A percentile compares a stretch with the other conserved stretches of the same genome.
Conservation (phyloP, 2,113 vertebrate genomes). For the Scatophagus argus region DNA sequence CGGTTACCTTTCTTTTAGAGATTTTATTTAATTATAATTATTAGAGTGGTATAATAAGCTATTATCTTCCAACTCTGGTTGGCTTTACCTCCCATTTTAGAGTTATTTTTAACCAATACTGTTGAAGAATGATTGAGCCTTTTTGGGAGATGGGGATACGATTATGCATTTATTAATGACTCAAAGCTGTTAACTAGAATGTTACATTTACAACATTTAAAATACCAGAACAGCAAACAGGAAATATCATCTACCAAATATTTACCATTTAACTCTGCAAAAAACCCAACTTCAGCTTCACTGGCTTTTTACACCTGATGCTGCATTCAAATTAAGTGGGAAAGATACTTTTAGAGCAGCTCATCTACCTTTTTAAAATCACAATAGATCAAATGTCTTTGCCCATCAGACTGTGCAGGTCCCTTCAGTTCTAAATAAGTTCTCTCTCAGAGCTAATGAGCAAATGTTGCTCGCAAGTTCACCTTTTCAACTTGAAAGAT, state of each 20-base stretch:
- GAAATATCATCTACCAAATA: too few relatives aligned
- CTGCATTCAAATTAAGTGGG: constrained; percentile 1
- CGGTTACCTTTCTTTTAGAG: neutral
- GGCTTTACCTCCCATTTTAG: neutral
- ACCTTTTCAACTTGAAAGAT: neutral
- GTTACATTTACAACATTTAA: neutral
- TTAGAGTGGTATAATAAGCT: constrained; percentile 6
- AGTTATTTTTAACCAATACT: neutral
- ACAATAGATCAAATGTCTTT: neutral
- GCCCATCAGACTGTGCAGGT: neutral
- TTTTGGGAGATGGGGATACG: neutral
- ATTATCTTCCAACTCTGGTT: neutral
- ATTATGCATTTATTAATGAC: constrained; percentile 29
- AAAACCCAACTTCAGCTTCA: neutral
- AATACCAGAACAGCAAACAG: neutral
- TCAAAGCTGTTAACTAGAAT: constrained; percentile 23
- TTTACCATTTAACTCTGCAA: neutral
- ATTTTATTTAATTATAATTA: constrained; percentile 25
- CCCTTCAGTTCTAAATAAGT: neutral
- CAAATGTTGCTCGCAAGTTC: neutral
- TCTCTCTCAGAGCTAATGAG: neutral
- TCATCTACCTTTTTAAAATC: neutral
- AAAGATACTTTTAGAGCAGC: neutral
- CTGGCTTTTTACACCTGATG: neutral
- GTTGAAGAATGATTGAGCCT: neutral